Base-by-base conservation (phyloP, 2,113 vertebrate species). In the Pseudorasbora parva region DNA sequence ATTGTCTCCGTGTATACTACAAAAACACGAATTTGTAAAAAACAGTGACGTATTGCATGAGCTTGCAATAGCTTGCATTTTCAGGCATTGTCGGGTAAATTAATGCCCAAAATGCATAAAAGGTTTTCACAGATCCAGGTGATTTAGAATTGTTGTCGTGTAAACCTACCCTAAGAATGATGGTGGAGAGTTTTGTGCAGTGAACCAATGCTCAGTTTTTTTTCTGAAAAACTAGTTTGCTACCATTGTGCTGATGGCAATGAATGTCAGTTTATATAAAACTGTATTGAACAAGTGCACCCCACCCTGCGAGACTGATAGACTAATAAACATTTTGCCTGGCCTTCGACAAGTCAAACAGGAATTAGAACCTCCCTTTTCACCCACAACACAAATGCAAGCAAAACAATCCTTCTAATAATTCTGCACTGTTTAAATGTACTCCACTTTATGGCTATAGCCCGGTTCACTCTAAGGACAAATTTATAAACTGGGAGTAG, bases 311-410 rank as follows among this genome's bases (percentile, higher is more conserved):
- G 21, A 56, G 64, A 17, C 79, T 15, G 30, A 23, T 62, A 62
- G 64, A 92, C 76, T 92, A 92, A 90, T 87, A 91, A 81, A 89
- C 89, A 77, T 69, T 62, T 79, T 23, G 2, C 57, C 83, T 71
- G 78, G 56, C 77, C 68, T 59, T 73, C 47, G 62, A 72, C 84
- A 57, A 88, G 74, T 87, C 77, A 73, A 78, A 78, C 51, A 78
- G 30, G 85, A 84, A 88, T 54, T 47, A 73, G 71, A 85, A 73
- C 54, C 82, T 81, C 76, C 47, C n/a, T 68, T 37, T 87, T 86
- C 82, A 78, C 25, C 41, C 45, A 59, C 54, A 87, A 86, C 81
- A 57, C 49, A 75, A 8, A 56, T 69, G 62, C 69, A 81, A 43
- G 47, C 41, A 66, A 60, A 84, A 27, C 47, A 83, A 27, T 37